Evolutionary conservation across 2,113 vertebrate species (phyloP).

Genomic region (Platanista minor): DNA sequence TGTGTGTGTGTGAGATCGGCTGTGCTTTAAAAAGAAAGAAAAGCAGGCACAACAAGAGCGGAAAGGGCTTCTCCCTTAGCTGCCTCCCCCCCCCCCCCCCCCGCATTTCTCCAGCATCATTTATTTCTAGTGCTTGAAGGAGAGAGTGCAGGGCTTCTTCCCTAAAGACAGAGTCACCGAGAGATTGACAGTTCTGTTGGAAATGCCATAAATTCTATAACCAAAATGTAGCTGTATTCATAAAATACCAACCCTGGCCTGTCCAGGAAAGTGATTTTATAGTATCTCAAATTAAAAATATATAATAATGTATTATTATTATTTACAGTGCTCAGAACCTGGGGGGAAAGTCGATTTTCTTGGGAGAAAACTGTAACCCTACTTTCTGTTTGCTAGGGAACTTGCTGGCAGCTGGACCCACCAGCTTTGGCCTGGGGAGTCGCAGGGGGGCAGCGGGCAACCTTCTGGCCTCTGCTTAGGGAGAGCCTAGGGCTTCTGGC

Average conservation of each 20-base stretch:
- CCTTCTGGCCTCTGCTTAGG: constrained; percentile 63
- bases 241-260: constrained; percentile 1
- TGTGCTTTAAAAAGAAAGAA: constrained; percentile 50
- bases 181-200: constrained; percentile 45
- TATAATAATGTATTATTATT: neutral
- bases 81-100: too few relatives aligned
- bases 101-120: neutral
- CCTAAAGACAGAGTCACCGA: constrained; percentile 44
- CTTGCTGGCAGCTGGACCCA: neutral
- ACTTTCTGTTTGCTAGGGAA: constrained; percentile 44
- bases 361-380: neutral
- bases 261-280: constrained; percentile 23
- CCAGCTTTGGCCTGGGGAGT: constrained; percentile 19
- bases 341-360: neutral
- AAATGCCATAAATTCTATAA: constrained; percentile 52
- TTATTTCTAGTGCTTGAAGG: neutral
- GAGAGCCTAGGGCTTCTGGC: constrained; percentile 76
- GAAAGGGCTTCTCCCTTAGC: constrained; percentile 33
- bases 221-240: constrained; percentile 34
- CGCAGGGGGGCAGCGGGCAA: constrained; percentile 17
- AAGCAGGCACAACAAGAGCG: neutral
- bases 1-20: neutral
- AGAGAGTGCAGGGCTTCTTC: neutral
- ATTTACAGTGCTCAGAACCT: constrained; percentile 21
- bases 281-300: neutral